Conservation (phyloP, 2,113 vertebrate genomes). For the Lasiurus borealis region DNA sequence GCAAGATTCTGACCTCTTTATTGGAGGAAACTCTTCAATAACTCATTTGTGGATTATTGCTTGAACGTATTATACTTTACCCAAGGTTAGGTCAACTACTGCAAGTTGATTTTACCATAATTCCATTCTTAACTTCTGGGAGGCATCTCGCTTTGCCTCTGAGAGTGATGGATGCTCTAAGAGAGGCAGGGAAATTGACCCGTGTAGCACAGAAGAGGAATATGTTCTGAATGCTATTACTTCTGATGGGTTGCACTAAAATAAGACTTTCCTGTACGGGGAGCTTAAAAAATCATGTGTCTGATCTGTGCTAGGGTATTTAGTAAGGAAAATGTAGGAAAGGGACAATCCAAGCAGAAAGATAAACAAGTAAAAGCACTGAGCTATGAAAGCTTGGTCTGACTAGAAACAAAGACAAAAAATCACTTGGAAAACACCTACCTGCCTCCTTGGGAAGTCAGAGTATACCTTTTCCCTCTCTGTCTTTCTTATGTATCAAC, state of each 20-base stretch:
- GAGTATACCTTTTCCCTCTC: neutral
- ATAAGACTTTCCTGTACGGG: neutral
- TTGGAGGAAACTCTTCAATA: conserved; percentile 20
- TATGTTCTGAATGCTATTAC: neutral
- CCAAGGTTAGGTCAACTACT: neutral
- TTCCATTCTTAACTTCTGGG: conserved; percentile 3
- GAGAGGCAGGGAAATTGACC: conserved; percentile 17
- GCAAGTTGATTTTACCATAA: conserved; percentile 19
- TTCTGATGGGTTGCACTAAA: neutral
- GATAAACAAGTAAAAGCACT: neutral
- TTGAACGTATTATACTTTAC: neutral
- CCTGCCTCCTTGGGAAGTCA: neutral
- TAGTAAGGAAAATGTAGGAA: neutral
- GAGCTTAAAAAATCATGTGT: neutral
- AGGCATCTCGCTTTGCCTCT: conserved; percentile 36
- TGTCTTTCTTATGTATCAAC: neutral
- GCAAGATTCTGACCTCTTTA: conserved; percentile 1
- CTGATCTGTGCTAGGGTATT: neutral
- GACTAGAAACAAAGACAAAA: neutral
- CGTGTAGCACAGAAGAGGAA: neutral
- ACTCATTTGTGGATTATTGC: neutral
- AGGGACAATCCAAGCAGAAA: neutral
- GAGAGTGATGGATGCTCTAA: neutral
- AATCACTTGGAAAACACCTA: neutral
- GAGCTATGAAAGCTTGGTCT: neutral